These are phyloP conservation scores for Erebia palarica DNA, from an alignment of 2,888 invertebrate genomes.

Conservation along the genomic window DNA sequence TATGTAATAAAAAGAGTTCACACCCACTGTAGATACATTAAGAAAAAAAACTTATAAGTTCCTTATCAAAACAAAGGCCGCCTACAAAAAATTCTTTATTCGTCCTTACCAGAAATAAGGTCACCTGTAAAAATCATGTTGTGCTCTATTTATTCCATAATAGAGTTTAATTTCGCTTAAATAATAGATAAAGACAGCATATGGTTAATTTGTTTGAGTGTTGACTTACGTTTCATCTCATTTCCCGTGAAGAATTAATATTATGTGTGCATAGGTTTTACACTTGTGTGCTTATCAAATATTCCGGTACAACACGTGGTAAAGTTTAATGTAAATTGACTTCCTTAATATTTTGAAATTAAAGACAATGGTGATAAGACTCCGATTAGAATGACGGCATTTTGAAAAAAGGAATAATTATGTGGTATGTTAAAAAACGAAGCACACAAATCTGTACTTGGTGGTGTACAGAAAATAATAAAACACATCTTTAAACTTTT, in stretches of 20 bases:
- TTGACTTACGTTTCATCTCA: conserved; percentile 61
- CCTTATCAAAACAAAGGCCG: conserved; percentile 66
- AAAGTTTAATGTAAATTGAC: conserved; percentile 17
- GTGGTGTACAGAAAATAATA: conserved; percentile 26
- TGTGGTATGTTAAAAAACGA: conserved; percentile 47
- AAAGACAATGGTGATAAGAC: conserved; percentile 1
- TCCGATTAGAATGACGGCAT: conserved; percentile 18
- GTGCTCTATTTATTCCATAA: background rate
- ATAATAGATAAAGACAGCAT: conserved; percentile 37
- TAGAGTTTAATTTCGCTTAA: conserved; percentile 44
- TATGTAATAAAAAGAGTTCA: conserved; percentile 62
- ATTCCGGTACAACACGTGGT: conserved; percentile 44
- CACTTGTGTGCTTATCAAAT: conserved; percentile 57
- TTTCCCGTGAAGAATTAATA: conserved; percentile 66
- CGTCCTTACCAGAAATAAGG: conserved; percentile 41
- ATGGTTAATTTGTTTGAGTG: conserved; percentile 44
- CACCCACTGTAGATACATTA: conserved; percentile 65
- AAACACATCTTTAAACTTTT: conserved; percentile 16
- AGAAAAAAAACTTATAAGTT: conserved; percentile 58
- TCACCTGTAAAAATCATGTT: conserved; percentile 11
- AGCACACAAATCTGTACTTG: conserved; percentile 43
- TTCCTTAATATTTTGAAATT: conserved; percentile 17
- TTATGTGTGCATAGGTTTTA: conserved; percentile 57
- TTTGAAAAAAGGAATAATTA: conserved; percentile 23
- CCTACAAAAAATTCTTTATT: conserved; percentile 57